These are phyloP conservation scores for Busseola fusca DNA, from an alignment of 2,888 invertebrate species.

Conservation along the genomic window DNA sequence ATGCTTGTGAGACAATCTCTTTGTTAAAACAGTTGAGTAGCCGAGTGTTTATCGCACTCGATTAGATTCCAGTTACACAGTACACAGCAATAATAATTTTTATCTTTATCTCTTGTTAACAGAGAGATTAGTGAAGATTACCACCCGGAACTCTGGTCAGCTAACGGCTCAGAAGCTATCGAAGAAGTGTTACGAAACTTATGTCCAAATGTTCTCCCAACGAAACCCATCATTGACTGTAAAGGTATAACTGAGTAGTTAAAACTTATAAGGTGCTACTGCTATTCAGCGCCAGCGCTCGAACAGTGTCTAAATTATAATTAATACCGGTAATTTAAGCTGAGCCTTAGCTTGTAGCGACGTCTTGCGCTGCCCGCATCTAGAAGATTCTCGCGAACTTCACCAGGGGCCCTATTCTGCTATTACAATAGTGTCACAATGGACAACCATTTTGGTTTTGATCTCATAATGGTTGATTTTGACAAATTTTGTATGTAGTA, in stretches of 20 bases:
- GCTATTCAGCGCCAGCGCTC: not conserved
- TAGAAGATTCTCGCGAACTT: not conserved
- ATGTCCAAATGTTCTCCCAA: conserved; percentile 71
- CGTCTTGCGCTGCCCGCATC: not conserved
- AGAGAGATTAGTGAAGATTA: conserved; percentile 70
- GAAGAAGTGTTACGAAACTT: conserved; percentile 88
- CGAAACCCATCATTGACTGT: conserved; percentile 4
- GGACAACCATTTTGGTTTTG: too few relatives aligned
- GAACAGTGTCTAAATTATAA: too few relatives aligned
- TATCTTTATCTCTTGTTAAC: conserved; percentile 9
- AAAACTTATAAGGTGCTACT: not conserved
- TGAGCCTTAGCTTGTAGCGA: not conserved
- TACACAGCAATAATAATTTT: not conserved
- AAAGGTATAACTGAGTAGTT: conserved; percentile 22
- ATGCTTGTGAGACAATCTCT: too few relatives aligned
- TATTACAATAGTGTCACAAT: too few relatives aligned
- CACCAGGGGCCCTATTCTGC: too few relatives aligned
- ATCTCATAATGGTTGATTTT: too few relatives aligned
- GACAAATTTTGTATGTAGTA: too few relatives aligned
- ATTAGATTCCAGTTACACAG: not conserved
- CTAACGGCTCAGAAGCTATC: conserved; percentile 90
- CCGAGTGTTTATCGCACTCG: not conserved
- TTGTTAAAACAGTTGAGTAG: not conserved
- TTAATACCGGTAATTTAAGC: too few relatives aligned
- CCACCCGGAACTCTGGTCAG: conserved; percentile 87